A percentile compares a stretch with the other conserved stretches of the same genome.
These are phyloP conservation scores for Hypotaenidia philippensis DNA, from an alignment of 2,797 vertebrate species.

Conservation along the genomic window DNA sequence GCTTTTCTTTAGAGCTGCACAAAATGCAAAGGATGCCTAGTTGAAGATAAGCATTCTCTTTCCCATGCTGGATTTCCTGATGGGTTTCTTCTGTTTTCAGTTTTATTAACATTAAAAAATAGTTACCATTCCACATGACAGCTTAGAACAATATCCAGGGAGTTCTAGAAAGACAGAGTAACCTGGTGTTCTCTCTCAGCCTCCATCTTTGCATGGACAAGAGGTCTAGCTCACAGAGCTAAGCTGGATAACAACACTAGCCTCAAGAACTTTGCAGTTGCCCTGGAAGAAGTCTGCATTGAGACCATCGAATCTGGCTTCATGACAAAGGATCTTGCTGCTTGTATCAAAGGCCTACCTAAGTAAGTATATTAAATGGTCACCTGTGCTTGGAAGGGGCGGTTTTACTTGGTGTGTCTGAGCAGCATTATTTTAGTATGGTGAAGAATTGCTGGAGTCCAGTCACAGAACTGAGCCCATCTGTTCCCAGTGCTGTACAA, in stretches of 20 bases:
- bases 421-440: neutral
- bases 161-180: neutral
- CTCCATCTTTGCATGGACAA: conserved; percentile 97
- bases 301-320: conserved; percentile 97
- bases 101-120: neutral
- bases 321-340: conserved; percentile 98
- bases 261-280: conserved; percentile 86
- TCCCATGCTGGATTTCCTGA: neutral
- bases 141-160: neutral
- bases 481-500: neutral
- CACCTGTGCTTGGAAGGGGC: neutral
- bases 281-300: conserved; percentile 93
- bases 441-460: neutral
- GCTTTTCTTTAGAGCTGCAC: neutral
- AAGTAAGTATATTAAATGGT: conserved; percentile 84
- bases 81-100: neutral
- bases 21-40: neutral
- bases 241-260: conserved; percentile 91
- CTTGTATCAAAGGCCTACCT: conserved; percentile 94
- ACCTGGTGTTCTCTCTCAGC: conserved; percentile 78
- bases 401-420: neutral
- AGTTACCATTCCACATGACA: neutral
- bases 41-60: neutral
- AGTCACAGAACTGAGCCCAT: neutral
- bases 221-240: conserved; percentile 93